Conservation (phyloP, 2,797 vertebrate genomes). For the Dendrocincla tyrannina region DNA sequence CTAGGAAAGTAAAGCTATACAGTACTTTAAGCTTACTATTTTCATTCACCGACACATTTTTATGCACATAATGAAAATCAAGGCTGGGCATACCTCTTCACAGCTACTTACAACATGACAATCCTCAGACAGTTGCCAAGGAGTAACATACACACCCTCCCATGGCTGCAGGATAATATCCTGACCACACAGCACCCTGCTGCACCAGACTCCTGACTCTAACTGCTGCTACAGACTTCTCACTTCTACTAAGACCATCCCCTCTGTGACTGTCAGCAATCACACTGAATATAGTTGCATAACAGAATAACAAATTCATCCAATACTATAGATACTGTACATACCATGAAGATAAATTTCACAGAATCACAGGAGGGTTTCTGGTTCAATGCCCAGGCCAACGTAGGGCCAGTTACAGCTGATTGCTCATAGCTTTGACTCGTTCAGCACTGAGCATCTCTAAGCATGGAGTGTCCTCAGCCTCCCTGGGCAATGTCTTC, state of each 20-base stretch:
- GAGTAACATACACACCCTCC: rapidly evolving
- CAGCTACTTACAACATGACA: not conserved
- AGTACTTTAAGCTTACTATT: not conserved
- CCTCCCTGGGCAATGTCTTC: not conserved
- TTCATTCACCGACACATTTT: not conserved
- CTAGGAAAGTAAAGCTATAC: not conserved
- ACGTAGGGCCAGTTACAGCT: not conserved
- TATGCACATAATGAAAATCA: not conserved
- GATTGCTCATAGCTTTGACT: not conserved
- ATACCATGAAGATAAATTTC: not conserved
- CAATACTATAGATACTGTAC: not conserved
- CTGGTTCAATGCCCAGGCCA: not conserved
- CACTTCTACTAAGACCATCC: not conserved
- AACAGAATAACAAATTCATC: not conserved
- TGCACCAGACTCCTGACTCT: not conserved
- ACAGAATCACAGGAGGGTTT: not conserved
- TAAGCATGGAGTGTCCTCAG: not conserved
- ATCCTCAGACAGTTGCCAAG: not conserved
- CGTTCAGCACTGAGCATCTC: not conserved
- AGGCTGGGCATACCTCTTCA: not conserved
- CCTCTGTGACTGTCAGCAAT: not conserved
- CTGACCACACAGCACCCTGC: rapidly evolving
- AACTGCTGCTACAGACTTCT: not conserved
- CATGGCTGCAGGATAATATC: not conserved
- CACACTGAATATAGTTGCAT: not conserved